These are phyloP conservation scores for Procambarus clarkii DNA, from an alignment of 1,140 invertebrate species.

Conservation along the genomic window DNA sequence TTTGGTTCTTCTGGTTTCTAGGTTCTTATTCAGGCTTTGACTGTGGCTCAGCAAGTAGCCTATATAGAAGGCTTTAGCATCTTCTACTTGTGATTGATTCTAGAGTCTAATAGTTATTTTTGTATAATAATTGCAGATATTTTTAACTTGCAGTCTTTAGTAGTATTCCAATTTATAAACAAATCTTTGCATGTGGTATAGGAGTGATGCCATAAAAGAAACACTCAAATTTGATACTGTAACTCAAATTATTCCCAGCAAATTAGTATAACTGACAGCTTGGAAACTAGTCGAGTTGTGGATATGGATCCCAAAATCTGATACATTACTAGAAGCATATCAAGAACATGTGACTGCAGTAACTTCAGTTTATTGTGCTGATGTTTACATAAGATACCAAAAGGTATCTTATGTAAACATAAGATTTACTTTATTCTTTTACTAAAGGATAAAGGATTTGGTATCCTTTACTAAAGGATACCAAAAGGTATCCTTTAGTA, in stretches of 20 bases:
- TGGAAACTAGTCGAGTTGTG: neutral
- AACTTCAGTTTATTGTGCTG: conserved; percentile 12
- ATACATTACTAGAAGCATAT: neutral
- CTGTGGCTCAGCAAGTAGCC: conserved; percentile 39
- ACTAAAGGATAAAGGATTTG: too few species aligned
- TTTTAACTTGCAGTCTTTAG: conserved; percentile 66
- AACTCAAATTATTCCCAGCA: neutral
- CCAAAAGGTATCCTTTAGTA: neutral
- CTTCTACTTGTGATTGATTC: conserved; percentile 65
- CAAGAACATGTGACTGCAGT: conserved; percentile 24
- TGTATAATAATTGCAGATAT: conserved; percentile 65
- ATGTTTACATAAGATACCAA: conserved; percentile 5
- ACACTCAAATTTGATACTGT: conserved; percentile 50
- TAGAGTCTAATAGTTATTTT: conserved; percentile 66
- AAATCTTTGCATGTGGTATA: conserved; percentile 21
- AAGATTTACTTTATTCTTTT: too few species aligned
- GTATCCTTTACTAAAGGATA: too few species aligned
- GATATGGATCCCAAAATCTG: neutral
- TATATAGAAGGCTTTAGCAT: conserved; percentile 29
- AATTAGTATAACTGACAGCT: neutral
- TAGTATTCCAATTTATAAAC: conserved; percentile 53
- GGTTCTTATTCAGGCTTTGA: conserved; percentile 25
- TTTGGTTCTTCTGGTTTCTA: conserved; percentile 35
- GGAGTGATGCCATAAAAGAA: conserved; percentile 31
- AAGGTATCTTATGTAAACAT: too few species aligned